phyloP scores from a whole-genome alignment of 64 coral and sea anemone species.

The Montipora cactus region DNA sequence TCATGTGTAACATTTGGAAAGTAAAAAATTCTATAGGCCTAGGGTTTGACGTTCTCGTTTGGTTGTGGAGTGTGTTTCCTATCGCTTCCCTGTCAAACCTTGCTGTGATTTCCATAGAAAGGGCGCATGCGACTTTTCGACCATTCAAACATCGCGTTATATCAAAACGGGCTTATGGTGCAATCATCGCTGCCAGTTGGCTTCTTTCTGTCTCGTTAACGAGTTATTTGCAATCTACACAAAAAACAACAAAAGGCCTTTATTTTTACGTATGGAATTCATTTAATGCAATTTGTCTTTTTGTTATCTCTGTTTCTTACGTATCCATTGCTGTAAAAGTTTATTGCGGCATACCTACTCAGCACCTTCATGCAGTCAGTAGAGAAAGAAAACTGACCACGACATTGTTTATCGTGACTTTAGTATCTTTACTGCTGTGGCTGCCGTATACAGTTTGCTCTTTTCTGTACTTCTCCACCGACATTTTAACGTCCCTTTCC shows the following conservation, averaged over 20 bases:
- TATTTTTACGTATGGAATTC: not conserved
- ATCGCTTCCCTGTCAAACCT: not conserved
- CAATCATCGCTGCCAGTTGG: not conserved
- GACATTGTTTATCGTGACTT: slow-evolving; percentile 7
- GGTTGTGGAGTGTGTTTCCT: not conserved
- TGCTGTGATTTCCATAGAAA: not conserved
- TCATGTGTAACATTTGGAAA: not conserved
- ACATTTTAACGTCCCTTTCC: not conserved
- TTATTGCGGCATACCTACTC: not conserved
- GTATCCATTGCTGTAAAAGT: not conserved
- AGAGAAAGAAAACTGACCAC: slow-evolving; percentile 26
- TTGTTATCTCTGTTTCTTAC: slow-evolving; percentile 11
- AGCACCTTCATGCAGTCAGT: not conserved
- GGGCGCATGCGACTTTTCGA: not conserved
- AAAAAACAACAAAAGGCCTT: not conserved
- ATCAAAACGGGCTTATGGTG: not conserved
- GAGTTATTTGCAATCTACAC: not conserved
- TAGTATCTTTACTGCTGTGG: not conserved
- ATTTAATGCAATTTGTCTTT: not conserved
- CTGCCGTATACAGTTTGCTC: not conserved
- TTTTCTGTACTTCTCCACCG: not conserved
- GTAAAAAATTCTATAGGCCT: not conserved
- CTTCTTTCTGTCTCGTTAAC: not conserved
- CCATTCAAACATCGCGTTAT: not conserved
- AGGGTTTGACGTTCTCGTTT: not conserved